Base-by-base conservation (phyloP, 1,140 invertebrate genomes). In the Brachionus angularis region DNA sequence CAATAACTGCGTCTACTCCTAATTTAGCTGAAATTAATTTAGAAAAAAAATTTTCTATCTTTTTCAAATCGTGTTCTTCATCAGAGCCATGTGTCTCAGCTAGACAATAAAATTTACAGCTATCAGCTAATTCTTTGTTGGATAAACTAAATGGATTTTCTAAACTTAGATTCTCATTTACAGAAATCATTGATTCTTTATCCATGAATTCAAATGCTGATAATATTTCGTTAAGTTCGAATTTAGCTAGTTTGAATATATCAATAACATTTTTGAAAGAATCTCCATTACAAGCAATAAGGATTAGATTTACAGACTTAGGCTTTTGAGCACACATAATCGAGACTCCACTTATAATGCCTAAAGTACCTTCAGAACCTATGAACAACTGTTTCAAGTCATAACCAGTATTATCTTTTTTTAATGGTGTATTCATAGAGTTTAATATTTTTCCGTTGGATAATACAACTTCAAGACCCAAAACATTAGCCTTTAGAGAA, bases 391-490 rank as follows among this genome's bases (percentile, higher is more conserved):
- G 93, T 77, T 96, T 96, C 71, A 96, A 81, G 78, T 97, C 91
- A 79, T 95, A 96, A 0, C 93, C 94, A 0, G 95, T 98, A 77
- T 98, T 98, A 77, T 98, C 93, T 81, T 98, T 98, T 77, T 93
- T 89, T 72, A 96, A 82, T 36, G 46, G 34, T 2, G 87, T 85
- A 72, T 87, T 89, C 76, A 98, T 83, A 73, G 89, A 88, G 78
- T 97, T 88, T 10, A 98, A 78, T 0, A 98, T 82, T 62, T 78
- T 77, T 0, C 94, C 93, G 83, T 89, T 85, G 2, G 94, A 89
- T 80, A 91, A 85, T 1, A 93, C 92, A 34, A 88, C 91, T 85
- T 97, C 91, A 5, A 98, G 74, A n/a, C 94, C 95, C 25, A 97
- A 79, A 2, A 96, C 85, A 74, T 86, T 90, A 3, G 91, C 93